Evolutionary conservation across 2,113 vertebrate species (phyloP).

Genomic region (Aphyosemion australe): DNA sequence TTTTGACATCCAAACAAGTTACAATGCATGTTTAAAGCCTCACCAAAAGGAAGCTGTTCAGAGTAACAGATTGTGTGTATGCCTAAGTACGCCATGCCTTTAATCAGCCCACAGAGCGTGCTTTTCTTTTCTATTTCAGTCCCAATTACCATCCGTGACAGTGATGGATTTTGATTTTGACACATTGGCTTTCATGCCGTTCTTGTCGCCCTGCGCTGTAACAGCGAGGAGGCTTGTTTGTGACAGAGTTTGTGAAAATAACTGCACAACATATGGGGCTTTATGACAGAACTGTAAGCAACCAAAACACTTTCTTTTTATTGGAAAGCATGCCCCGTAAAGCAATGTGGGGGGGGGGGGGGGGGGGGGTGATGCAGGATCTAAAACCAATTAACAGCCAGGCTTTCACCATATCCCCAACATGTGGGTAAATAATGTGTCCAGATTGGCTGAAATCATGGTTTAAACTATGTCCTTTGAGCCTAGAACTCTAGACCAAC

Average conservation of each 20-base stretch:
- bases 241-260: slow-evolving; percentile 41
- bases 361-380: slow-evolving; percentile 65
- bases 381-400: slow-evolving; percentile 65
- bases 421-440: slow-evolving; percentile 37
- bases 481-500: too few relatives aligned
- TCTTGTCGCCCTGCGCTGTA: slow-evolving; percentile 34
- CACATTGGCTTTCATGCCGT: slow-evolving; percentile 57
- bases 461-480: too few relatives aligned
- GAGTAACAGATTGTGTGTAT: slow-evolving; percentile 25
- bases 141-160: slow-evolving; percentile 59
- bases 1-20: slow-evolving; percentile 45
- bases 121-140: slow-evolving; percentile 40
- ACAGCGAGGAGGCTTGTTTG: slow-evolving; percentile 55
- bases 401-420: slow-evolving; percentile 49
- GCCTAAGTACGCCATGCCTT: slow-evolving; percentile 23
- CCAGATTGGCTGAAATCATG: slow-evolving; percentile 34
- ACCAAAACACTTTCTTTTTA: slow-evolving; percentile 61
- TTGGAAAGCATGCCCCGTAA: slow-evolving; percentile 65
- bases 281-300: slow-evolving; percentile 61
- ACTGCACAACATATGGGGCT: slow-evolving; percentile 65
- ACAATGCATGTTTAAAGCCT: slow-evolving; percentile 20
- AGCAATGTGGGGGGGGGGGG: slow-evolving; percentile 22
- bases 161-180: slow-evolving; percentile 73
- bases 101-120: slow-evolving; percentile 31
- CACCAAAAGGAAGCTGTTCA: slow-evolving; percentile 14